Conservation (phyloP, 2,797 vertebrate genomes). For the Danio aesculapii region DNA sequence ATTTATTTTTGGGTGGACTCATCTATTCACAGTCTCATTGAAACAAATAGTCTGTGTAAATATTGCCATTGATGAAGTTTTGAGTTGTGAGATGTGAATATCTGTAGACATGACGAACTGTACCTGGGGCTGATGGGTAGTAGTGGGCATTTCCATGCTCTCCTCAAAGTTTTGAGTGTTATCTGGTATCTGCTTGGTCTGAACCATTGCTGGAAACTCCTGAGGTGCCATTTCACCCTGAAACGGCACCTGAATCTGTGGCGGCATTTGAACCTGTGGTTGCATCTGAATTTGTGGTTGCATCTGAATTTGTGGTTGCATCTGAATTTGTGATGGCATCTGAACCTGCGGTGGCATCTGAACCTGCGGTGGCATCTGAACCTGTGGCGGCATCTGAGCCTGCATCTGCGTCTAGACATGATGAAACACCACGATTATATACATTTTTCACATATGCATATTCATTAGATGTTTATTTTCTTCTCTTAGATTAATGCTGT, state of each 20-base stretch:
- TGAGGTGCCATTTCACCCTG: background rate
- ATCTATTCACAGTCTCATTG: no score
- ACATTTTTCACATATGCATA: background rate
- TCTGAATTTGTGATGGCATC: slow-evolving; percentile 3
- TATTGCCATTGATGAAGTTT: background rate
- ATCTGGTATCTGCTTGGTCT: background rate
- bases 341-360: background rate
- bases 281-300: no score
- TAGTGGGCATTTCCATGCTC: background rate
- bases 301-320: background rate
- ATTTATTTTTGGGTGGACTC: no score
- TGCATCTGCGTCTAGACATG: slow-evolving; percentile 23
- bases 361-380: no score
- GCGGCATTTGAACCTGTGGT: slow-evolving; percentile 3
- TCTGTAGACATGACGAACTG: background rate
- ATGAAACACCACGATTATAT: background rate
- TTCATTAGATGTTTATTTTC: no score
- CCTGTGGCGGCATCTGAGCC: background rate
- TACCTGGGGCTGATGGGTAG: slow-evolving; percentile 8
- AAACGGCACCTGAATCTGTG: background rate
- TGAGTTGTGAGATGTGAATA: background rate
- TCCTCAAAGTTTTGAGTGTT: background rate
- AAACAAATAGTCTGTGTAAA: no score
- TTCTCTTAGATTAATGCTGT: no score
- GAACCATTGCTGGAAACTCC: background rate